Evolutionary conservation across 1,140 invertebrate genomes (phyloP).

Genomic region (Bombus picipes): DNA sequence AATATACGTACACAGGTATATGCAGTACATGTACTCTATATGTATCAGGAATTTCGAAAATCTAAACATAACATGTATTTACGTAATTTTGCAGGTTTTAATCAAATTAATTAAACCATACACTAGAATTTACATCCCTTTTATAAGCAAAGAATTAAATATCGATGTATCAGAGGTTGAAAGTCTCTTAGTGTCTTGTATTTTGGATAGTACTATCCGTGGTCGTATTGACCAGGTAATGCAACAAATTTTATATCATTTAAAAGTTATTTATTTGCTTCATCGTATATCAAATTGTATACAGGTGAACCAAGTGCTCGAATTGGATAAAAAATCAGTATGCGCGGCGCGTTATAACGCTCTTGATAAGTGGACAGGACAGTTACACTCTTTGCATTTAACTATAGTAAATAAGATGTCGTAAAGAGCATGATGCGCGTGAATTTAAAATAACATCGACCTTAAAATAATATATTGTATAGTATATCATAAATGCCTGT

Average conservation of each 20-base stretch:
- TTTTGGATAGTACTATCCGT: conserved; percentile 98
- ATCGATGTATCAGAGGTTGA: conserved; percentile 98
- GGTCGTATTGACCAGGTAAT: conserved; percentile 96
- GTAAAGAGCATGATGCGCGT: conserved; percentile 76
- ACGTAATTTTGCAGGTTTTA: conserved; percentile 86
- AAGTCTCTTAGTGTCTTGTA: conserved; percentile 98
- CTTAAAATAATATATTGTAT: conserved; percentile 59
- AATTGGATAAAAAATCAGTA: conserved; percentile 91
- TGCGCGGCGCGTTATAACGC: conserved; percentile 95
- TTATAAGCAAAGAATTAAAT: conserved; percentile 98
- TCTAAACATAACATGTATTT: neutral
- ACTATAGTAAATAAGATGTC: conserved; percentile 96
- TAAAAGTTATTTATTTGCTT: neutral
- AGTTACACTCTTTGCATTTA: conserved; percentile 93
- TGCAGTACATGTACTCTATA: neutral
- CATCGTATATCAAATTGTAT: neutral
- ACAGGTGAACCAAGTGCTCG: conserved; percentile 94
- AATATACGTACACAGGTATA: conserved; percentile 96
- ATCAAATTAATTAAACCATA: conserved; percentile 99
- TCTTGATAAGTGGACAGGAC: conserved; percentile 97
- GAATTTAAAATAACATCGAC: conserved; percentile 37
- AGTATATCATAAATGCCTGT: conserved; percentile 65
- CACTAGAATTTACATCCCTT: conserved; percentile 98
- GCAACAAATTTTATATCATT: neutral
- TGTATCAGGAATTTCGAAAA: neutral